Base-by-base conservation (phyloP, 2,797 vertebrate species). In the Chromis chromis region DNA sequence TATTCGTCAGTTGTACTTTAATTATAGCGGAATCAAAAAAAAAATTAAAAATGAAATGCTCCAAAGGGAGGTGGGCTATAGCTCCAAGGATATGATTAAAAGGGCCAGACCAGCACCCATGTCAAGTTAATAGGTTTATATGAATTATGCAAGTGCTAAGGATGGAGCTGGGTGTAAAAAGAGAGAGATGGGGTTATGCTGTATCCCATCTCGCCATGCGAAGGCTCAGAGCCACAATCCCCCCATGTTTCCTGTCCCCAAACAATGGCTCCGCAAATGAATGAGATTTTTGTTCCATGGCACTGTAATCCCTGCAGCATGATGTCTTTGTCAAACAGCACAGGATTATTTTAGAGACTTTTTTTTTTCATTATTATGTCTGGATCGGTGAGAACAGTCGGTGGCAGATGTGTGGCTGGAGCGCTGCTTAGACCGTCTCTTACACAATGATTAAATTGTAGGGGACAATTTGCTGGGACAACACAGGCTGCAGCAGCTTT, bases 81-180 rank as follows among this genome's bases (percentile, higher is more conserved):
- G 48, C 71, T 79, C 8, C 69, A 65, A 83, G 75, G 71, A 53
- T 58, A 22, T 81, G 73, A 87, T 88, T 84, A 82, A 89, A 90
- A 74, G 44, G 52, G 33, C 53, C 72, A 76, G 76, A 76, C 81
- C 57, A 70, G 79, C 66, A 57, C 59, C 59, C 67, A 68, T 85
- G 85, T 88, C 77, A 77, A 63, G 65, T 79, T 87, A 90, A 90
- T 90, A 81, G 86, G 71, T 85, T 88, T 76, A 64, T 79, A 89
- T 91, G 83, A 90, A 92, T 91, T 85, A 91, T 91, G 76, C 71
- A 90, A 65, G 55, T 4, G 11, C 42, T 22, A 44, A 56, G 64
- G 62, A 82, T 75, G 67, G 63, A 79, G 79, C 69, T 83, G 44
- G 4, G 62, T 52, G 52, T 58, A 46, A 64, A 70, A 64, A 70